Evolutionary conservation across 2,113 vertebrate species (phyloP).

Genomic region (Bufo gargarizans): DNA sequence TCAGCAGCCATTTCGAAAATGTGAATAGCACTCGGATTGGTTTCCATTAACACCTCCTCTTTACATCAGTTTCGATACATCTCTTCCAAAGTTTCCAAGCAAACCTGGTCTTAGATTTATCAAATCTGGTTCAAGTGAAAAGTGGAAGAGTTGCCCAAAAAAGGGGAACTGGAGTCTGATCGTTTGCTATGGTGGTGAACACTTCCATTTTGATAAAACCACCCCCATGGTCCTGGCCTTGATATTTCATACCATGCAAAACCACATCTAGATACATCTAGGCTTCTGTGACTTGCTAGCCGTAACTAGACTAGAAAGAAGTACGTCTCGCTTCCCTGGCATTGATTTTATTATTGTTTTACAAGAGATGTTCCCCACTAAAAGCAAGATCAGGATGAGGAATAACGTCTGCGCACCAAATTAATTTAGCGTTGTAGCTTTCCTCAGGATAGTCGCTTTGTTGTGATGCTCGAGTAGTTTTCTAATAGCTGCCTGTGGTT

Average conservation of each 20-base stretch:
- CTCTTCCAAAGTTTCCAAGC: too few species aligned
- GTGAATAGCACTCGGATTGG: too few species aligned
- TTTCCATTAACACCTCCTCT: too few species aligned
- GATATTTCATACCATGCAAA: too few species aligned
- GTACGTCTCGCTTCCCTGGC: conserved; percentile 37
- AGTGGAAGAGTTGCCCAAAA: too few species aligned
- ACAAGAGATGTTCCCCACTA: conserved; percentile 35
- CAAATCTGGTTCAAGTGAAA: too few species aligned
- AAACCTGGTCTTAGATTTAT: too few species aligned
- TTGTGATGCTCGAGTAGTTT: conserved; percentile 59
- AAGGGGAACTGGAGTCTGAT: too few species aligned
- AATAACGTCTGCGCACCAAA: conserved; percentile 53
- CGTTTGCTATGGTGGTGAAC: not conserved
- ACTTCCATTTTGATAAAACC: not conserved
- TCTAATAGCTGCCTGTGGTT: conserved; percentile 61
- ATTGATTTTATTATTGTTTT: conserved; percentile 53
- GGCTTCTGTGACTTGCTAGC: not conserved
- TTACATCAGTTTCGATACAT: too few species aligned
- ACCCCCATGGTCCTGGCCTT: not conserved
- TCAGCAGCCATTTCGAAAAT: too few species aligned
- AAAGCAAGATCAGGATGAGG: conserved; percentile 18
- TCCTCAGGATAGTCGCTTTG: conserved; percentile 33
- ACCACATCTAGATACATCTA: not conserved
- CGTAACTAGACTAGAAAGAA: conserved; percentile 47
- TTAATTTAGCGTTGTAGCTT: conserved; percentile 58